Evolutionary conservation across 2,888 invertebrate genomes (phyloP).

Genomic region (Meiosimyza platycephala): DNA sequence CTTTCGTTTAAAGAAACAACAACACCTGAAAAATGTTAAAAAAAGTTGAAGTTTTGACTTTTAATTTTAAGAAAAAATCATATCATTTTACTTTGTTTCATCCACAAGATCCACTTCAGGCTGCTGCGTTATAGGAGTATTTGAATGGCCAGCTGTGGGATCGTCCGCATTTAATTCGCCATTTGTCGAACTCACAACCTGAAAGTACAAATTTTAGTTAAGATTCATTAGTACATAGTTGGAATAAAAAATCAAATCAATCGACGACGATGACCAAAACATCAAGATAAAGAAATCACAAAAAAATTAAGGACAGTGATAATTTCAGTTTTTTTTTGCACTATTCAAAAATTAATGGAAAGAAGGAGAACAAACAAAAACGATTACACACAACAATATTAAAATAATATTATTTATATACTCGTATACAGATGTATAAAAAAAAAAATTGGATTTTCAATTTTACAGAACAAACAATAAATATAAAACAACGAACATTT

Average conservation of each 20-base stretch:
- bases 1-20: constrained; percentile 99
- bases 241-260: no score
- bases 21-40: constrained; percentile 79
- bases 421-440: no score
- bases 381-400: not conserved
- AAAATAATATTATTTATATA: no score
- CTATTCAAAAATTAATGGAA: constrained; percentile 13
- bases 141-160: constrained; percentile 96
- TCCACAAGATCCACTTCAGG: constrained; percentile 95
- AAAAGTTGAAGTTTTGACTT: constrained; percentile 27
- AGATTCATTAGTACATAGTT: no score
- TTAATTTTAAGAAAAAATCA: not conserved
- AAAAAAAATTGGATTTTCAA: no score
- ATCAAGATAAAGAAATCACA: not conserved
- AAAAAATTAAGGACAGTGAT: constrained; percentile 6
- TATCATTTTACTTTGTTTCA: constrained; percentile 91
- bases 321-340: not conserved
- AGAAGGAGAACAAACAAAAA: constrained; percentile 1
- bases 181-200: constrained; percentile 98
- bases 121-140: constrained; percentile 95
- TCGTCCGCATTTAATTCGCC: constrained; percentile 95
- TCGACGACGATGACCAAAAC: no score
- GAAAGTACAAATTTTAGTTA: constrained; percentile 50
- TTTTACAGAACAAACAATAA: no score
- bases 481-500: no score